These are phyloP conservation scores for Notarius lentiginosus DNA, from an alignment of 2,113 vertebrate genomes.

Conservation along the genomic window DNA sequence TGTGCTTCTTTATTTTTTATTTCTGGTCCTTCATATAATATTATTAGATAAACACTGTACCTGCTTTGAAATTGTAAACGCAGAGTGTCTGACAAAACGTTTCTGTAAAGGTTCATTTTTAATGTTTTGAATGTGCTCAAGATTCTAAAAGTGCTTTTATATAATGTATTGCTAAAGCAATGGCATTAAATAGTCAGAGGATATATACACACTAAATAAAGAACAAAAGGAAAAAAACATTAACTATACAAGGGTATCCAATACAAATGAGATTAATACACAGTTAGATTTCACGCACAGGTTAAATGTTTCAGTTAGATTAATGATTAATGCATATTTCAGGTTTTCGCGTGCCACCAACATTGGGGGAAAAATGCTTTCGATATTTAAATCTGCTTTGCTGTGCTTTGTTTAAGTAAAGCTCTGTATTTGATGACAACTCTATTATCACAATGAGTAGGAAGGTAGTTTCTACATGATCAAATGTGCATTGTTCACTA, in stretches of 20 bases:
- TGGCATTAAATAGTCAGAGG: constrained; percentile 52
- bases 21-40: constrained; percentile 56
- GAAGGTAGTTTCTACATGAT: constrained; percentile 47
- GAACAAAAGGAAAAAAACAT: constrained; percentile 8
- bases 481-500: constrained; percentile 51
- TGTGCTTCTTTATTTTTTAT: constrained; percentile 56
- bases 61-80: constrained; percentile 57
- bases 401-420: constrained; percentile 54
- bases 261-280: constrained; percentile 52
- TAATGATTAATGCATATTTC: constrained; percentile 56
- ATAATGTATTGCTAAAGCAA: constrained; percentile 61
- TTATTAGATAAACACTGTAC: constrained; percentile 55
- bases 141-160: constrained; percentile 60
- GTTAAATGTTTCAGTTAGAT: constrained; percentile 51
- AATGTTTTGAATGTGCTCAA: constrained; percentile 54
- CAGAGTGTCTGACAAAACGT: constrained; percentile 54
- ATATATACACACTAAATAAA: constrained; percentile 49
- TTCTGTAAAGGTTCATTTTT: constrained; percentile 52
- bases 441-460: constrained; percentile 45
- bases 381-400: constrained; percentile 43
- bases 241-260: constrained; percentile 49
- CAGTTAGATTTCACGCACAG: constrained; percentile 48
- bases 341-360: constrained; percentile 50
- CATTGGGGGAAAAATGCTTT: constrained; percentile 38
- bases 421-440: constrained; percentile 48